A percentile compares a stretch with the other conserved stretches of the same genome.
These are phyloP conservation scores for Apis mellifera DNA, from an alignment of 1,140 invertebrate genomes.

Conservation along the genomic window Amel_HAv3.1 CM009931.2:7001001-7001500, in stretches of 20 bases:
- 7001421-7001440: too few species aligned
- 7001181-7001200: neutral
- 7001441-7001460: too few species aligned
- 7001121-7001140: neutral
- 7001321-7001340: too few species aligned
- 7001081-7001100: neutral
- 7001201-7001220: neutral
- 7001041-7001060: slow-evolving; percentile 30
- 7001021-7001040: slow-evolving; percentile 10
- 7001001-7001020: neutral
- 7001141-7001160: neutral
- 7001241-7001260: too few species aligned
- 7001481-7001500: neutral
- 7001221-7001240: neutral
- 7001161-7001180: too few species aligned
- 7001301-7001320: too few species aligned
- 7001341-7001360: too few species aligned
- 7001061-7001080: neutral
- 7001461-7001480: neutral
- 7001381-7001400: too few species aligned
- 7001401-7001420: too few species aligned
- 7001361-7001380: too few species aligned
- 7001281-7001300: too few species aligned
- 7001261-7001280: too few species aligned
- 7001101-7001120: neutral